phyloP scores from a whole-genome alignment of 2,888 invertebrate species.

The Clunio marinus region DNA sequence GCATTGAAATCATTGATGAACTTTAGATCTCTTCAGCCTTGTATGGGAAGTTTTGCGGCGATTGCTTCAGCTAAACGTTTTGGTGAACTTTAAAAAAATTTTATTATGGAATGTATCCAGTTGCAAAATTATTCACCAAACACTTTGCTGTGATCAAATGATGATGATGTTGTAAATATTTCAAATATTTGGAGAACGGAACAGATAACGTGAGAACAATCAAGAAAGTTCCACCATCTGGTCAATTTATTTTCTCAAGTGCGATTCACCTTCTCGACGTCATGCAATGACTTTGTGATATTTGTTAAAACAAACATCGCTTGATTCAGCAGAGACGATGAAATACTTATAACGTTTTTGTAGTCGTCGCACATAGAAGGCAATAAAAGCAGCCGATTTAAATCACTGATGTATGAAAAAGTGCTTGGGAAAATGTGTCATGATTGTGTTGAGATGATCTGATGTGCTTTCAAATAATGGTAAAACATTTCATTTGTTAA shows the following conservation, averaged over 20 bases:
- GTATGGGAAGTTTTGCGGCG: neutral
- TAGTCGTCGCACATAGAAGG: neutral
- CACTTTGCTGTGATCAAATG: too few relatives aligned
- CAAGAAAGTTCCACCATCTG: constrained; percentile 11
- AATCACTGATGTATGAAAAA: neutral
- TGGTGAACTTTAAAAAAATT: neutral
- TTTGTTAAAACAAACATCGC: neutral
- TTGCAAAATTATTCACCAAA: too few relatives aligned
- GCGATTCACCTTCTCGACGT: neutral
- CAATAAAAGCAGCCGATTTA: neutral
- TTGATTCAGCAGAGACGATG: neutral
- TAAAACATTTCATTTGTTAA: constrained; percentile 2
- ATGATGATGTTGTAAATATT: too few relatives aligned
- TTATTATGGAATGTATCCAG: too few relatives aligned
- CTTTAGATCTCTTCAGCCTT: neutral
- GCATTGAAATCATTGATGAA: constrained; percentile 2
- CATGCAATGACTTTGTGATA: constrained; percentile 6
- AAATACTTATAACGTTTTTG: too few relatives aligned
- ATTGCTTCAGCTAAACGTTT: neutral
- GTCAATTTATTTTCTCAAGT: neutral
- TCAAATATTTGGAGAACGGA: too few relatives aligned
- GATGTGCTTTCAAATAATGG: constrained; percentile 7
- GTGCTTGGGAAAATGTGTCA: constrained; percentile 4
- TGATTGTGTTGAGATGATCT: too few relatives aligned
- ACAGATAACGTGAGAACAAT: neutral